phyloP scores from a whole-genome alignment of 2,113 vertebrate genomes.

The Hylia prasina region DNA sequence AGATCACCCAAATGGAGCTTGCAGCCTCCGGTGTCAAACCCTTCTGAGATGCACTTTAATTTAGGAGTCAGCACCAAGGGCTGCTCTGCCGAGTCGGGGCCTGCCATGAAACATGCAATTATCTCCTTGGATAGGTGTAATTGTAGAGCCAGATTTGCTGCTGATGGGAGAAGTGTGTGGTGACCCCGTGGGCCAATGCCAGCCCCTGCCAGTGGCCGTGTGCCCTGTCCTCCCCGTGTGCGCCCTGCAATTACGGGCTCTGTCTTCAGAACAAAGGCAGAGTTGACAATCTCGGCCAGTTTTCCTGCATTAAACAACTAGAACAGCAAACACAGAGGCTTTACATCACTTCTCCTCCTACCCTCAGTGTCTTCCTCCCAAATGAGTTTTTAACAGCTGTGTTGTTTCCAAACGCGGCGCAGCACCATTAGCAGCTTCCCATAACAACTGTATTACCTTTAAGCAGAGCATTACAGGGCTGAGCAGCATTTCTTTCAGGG shows the following conservation, averaged over 20 bases:
- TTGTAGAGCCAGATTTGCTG: not conserved
- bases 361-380: not conserved
- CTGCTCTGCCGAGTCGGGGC: not conserved
- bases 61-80: not conserved
- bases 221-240: fast-evolving
- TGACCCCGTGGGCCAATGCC: not conserved
- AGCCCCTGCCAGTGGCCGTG: not conserved
- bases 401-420: not conserved
- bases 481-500: not conserved
- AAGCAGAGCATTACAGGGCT: not conserved
- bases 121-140: not conserved
- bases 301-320: not conserved
- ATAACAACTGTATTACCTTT: not conserved
- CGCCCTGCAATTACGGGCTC: fast-evolving
- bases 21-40: not conserved
- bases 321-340: not conserved
- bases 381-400: conserved; percentile 24
- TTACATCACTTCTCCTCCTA: not conserved
- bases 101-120: not conserved
- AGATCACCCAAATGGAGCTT: not conserved
- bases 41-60: not conserved
- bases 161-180: not conserved
- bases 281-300: not conserved
- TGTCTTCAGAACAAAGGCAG: not conserved
- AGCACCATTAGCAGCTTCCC: not conserved